Conservation (phyloP, 1,140 invertebrate genomes). For the Nasonia vitripennis region DNA sequence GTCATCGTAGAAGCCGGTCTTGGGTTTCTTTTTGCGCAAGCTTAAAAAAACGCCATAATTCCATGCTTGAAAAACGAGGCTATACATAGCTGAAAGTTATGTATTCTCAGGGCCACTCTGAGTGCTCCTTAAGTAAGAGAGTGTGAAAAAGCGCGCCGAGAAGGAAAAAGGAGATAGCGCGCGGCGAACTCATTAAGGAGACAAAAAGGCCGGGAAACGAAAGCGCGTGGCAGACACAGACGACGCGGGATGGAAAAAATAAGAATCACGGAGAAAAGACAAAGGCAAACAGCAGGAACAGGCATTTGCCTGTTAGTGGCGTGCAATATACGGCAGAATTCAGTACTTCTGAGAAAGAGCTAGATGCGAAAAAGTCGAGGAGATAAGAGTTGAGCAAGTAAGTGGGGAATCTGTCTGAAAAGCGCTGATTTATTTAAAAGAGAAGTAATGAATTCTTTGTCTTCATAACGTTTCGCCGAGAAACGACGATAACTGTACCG, state of each 20-base stretch:
- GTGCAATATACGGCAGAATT: background rate
- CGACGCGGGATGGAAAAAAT: background rate
- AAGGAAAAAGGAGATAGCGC: background rate
- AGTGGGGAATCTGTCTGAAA: background rate
- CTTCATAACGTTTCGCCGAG: background rate
- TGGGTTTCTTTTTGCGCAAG: background rate
- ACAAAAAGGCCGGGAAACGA: background rate
- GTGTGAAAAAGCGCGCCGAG: background rate
- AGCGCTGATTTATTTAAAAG: conserved; percentile 27
- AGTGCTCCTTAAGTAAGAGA: conserved; percentile 22
- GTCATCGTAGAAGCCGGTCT: background rate
- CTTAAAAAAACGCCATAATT: background rate
- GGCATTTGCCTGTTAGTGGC: conserved; percentile 7
- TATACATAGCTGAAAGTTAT: background rate
- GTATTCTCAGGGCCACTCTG: background rate
- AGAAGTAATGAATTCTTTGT: background rate
- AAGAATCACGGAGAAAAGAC: background rate
- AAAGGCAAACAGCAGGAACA: background rate
- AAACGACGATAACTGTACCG: background rate
- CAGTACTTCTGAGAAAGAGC: background rate
- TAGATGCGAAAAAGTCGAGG: background rate
- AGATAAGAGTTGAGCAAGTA: background rate
- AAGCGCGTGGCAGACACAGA: background rate
- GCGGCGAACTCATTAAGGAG: conserved; percentile 11
- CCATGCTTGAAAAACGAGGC: background rate